Percentiles rank a stretch among this genome's conserved stretches.
These are phyloP conservation scores for Eupithecia pulchellata DNA, from an alignment of 2,888 invertebrate genomes.

Conservation along the genomic window DNA sequence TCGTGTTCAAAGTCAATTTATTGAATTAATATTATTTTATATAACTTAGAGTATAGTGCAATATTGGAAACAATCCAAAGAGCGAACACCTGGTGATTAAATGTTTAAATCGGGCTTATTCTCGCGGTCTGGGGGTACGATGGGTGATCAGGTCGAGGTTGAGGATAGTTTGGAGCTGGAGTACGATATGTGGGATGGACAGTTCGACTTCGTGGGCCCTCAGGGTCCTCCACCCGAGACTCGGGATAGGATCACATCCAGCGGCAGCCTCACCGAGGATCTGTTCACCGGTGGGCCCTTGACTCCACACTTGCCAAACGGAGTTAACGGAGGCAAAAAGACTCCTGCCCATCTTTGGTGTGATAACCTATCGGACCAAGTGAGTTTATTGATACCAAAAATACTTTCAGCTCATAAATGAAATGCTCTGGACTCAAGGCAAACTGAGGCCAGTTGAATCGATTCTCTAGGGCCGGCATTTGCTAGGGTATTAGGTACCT, in stretches of 20 bases:
- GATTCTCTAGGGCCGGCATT: conserved; percentile 14
- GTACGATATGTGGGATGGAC: conserved; percentile 95
- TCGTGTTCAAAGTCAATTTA: conserved; percentile 67
- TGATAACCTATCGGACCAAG: conserved; percentile 87
- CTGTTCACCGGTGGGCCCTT: conserved; percentile 79
- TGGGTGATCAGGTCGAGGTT: conserved; percentile 78
- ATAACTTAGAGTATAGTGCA: conserved; percentile 61
- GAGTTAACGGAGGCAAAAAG: conserved; percentile 84
- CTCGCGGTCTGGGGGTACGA: conserved; percentile 73
- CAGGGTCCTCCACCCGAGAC: conserved; percentile 72
- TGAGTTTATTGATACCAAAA: conserved; percentile 60
- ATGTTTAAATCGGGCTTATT: conserved; percentile 81
- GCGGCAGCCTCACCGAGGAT: conserved; percentile 76
- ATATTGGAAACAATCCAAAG: conserved; percentile 77
- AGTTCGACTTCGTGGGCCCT: conserved; percentile 92
- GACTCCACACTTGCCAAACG: conserved; percentile 77
- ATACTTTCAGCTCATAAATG: background rate
- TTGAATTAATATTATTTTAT: conserved; percentile 55
- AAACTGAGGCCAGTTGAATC: conserved; percentile 20
- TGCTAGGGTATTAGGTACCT: background rate
- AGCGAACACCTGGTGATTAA: conserved; percentile 63
- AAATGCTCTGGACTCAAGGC: background rate
- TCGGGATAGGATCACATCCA: conserved; percentile 71
- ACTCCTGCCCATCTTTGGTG: conserved; percentile 85
- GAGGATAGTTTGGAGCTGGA: conserved; percentile 89